These are phyloP conservation scores for Timema podura DNA, from an alignment of 2,888 invertebrate species.

Conservation along the genomic window DNA sequence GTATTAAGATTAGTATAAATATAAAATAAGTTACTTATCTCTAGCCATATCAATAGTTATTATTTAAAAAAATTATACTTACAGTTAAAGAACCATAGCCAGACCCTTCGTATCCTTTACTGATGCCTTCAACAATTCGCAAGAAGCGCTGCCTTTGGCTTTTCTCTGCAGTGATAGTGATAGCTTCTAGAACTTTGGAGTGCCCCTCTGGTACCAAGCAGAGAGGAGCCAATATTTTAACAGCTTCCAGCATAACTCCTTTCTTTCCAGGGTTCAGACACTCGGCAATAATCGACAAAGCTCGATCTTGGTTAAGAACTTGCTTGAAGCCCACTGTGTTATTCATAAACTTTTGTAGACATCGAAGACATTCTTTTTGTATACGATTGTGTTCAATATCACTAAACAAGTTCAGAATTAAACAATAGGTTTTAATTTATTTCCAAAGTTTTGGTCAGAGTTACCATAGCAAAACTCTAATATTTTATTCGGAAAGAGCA, in stretches of 20 bases:
- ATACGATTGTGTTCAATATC: slow-evolving; percentile 68
- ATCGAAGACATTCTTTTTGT: slow-evolving; percentile 87
- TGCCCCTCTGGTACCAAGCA: slow-evolving; percentile 81
- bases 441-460: too few species aligned
- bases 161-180: slow-evolving; percentile 76
- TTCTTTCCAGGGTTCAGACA: slow-evolving; percentile 81
- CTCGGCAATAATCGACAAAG: slow-evolving; percentile 73
- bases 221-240: slow-evolving; percentile 81
- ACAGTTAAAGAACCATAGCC: slow-evolving; percentile 6
- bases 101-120: neutral
- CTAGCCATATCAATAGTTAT: too few species aligned
- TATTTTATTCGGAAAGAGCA: too few species aligned
- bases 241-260: slow-evolving; percentile 83
- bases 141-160: neutral
- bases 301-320: slow-evolving; percentile 74
- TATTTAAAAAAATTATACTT: neutral
- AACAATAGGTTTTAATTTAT: too few species aligned
- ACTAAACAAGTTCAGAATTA: slow-evolving; percentile 43
- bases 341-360: slow-evolving; percentile 89
- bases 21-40: too few species aligned
- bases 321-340: slow-evolving; percentile 89
- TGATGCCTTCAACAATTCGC: neutral
- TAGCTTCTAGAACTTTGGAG: slow-evolving; percentile 85
- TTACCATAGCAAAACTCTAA: too few species aligned
- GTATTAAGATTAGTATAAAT: too few species aligned